Conservation (phyloP, 2,113 vertebrate species). For the Cygnus buccinator region DNA sequence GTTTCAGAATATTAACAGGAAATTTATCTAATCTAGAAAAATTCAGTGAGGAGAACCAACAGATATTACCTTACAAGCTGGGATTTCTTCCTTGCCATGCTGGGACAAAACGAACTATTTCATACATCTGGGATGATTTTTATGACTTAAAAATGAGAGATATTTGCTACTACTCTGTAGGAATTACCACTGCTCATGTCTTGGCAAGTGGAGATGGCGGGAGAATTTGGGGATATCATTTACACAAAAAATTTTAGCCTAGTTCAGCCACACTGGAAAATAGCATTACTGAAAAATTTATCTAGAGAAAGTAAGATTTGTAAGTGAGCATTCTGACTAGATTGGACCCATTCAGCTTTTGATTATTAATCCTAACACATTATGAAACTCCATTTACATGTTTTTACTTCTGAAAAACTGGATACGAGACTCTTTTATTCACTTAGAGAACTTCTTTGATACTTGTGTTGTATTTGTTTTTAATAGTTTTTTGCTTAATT, state of each 20-base stretch:
- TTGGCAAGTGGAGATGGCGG: not conserved
- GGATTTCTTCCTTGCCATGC: not conserved
- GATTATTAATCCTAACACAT: not conserved
- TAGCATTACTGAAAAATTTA: not conserved
- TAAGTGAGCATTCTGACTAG: not conserved
- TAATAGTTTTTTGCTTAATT: not conserved
- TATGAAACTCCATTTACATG: not conserved
- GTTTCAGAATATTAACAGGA: not conserved
- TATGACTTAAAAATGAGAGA: conserved; percentile 3
- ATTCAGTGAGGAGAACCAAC: not conserved
- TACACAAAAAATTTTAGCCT: not conserved
- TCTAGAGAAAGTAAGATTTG: not conserved
- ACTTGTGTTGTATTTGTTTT: not conserved
- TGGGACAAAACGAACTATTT: not conserved
- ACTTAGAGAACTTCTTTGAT: not conserved
- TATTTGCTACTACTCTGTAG: not conserved
- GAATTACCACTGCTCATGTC: not conserved
- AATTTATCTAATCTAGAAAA: not conserved
- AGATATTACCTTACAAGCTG: not conserved
- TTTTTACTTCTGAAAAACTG: not conserved
- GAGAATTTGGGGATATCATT: not conserved
- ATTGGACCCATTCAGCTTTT: not conserved
- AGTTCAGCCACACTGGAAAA: not conserved
- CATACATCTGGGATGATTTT: not conserved
- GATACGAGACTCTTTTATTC: not conserved